Evolutionary conservation across 1,140 invertebrate species (phyloP).

Genomic region (Oscheius sp.): DNA sequence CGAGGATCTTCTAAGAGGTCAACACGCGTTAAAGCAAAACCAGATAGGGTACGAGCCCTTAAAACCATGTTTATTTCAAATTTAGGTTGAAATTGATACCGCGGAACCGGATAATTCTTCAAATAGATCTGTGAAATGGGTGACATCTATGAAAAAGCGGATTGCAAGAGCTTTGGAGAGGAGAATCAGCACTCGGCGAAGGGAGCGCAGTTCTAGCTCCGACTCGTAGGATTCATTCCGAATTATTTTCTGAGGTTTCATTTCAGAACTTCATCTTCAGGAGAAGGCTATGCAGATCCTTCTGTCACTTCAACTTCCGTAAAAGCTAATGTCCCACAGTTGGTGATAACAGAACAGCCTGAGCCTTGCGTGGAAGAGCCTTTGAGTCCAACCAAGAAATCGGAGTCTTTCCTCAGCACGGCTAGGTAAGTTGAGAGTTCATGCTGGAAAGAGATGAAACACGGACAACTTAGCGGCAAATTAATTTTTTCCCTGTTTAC

Average conservation of each 20-base stretch:
- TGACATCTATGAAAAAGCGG: constrained; percentile 22
- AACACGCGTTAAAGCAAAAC: too few species aligned
- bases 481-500: too few species aligned
- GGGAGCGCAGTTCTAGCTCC: constrained; percentile 11
- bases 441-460: too few species aligned
- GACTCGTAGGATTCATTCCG: constrained; percentile 28
- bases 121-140: too few species aligned
- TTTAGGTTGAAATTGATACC: too few species aligned
- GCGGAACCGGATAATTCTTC: too few species aligned
- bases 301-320: background rate
- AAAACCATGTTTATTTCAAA: too few species aligned
- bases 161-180: constrained; percentile 29
- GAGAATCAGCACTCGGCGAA: background rate
- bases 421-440: background rate
- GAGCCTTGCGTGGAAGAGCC: background rate
- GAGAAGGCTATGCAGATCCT: background rate
- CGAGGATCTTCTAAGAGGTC: too few species aligned
- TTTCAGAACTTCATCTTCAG: constrained; percentile 4
- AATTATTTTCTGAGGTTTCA: background rate
- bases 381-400: constrained; percentile 7
- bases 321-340: background rate
- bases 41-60: too few species aligned
- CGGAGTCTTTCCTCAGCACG: constrained; percentile 13
- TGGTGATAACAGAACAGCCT: constrained; percentile 1
- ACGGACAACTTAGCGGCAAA: too few species aligned